A percentile compares a stretch with the other conserved stretches of the same genome.
Evolutionary conservation across 2,797 vertebrate species (phyloP).

Genomic region (Pangasius djambal): DNA sequence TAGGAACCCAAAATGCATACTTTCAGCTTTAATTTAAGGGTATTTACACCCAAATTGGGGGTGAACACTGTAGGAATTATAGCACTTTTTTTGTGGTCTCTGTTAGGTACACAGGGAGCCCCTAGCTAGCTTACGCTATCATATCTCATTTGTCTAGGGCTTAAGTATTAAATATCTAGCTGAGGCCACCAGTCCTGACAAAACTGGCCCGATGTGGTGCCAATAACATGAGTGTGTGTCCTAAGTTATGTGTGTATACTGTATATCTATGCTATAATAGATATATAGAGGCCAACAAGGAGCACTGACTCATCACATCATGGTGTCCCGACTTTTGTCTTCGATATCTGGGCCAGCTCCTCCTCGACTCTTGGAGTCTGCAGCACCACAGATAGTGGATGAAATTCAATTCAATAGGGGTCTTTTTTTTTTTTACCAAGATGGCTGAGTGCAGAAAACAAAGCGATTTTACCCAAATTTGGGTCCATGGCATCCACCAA

Average conservation of each 20-base stretch:
- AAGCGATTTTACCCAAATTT: too few species aligned
- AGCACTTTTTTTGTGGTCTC: too few species aligned
- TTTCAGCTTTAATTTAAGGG: too few species aligned
- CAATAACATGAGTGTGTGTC: background rate
- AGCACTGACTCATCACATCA: background rate
- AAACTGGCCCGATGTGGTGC: background rate
- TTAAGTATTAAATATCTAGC: constrained; percentile 2
- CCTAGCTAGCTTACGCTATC: background rate
- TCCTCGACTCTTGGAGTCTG: background rate
- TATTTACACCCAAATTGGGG: too few species aligned
- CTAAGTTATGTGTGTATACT: background rate
- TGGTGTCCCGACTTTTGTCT: background rate
- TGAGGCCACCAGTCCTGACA: background rate
- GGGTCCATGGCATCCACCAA: too few species aligned
- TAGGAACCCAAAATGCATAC: too few species aligned
- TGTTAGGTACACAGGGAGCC: background rate
- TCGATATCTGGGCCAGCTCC: background rate
- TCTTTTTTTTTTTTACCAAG: background rate
- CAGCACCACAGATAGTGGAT: background rate
- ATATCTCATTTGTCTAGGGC: background rate
- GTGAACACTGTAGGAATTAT: too few species aligned
- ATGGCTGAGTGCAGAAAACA: background rate
- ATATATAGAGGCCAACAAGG: background rate
- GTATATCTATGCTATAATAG: background rate
- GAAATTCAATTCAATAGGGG: background rate